Evolutionary conservation across 2,113 vertebrate genomes (phyloP).

Genomic region (Glaucidium brasilianum): DNA sequence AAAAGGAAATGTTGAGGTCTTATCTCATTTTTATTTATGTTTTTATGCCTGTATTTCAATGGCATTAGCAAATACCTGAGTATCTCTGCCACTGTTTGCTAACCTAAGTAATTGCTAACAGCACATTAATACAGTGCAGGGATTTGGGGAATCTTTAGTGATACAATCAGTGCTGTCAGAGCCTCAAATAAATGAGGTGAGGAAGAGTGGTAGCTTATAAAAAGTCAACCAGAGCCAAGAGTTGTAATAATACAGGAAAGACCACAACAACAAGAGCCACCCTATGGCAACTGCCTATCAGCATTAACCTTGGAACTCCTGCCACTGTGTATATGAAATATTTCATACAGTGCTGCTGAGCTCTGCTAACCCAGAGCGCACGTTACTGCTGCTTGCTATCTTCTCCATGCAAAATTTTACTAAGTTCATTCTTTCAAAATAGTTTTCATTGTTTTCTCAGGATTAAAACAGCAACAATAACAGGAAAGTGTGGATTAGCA

Average conservation of each 20-base stretch:
- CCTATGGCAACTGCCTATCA: not conserved
- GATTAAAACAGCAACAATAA: not conserved
- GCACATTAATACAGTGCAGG: not conserved
- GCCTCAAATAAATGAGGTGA: not conserved
- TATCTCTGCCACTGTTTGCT: not conserved
- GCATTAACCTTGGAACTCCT: not conserved
- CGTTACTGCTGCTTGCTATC: not conserved
- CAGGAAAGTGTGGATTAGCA: not conserved
- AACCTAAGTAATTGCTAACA: not conserved
- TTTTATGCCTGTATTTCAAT: not conserved
- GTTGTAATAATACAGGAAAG: not conserved
- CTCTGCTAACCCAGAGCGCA: not conserved
- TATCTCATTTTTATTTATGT: rapidly evolving
- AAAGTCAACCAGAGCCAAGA: not conserved
- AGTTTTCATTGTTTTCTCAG: not conserved
- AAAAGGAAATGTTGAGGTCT: not conserved
- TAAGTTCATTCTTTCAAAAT: not conserved
- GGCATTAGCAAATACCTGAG: not conserved
- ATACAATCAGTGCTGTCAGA: not conserved
- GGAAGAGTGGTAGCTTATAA: not conserved
- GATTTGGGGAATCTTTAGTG: not conserved
- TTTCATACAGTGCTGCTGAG: not conserved
- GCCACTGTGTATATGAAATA: rapidly evolving
- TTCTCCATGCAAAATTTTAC: not conserved
- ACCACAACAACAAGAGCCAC: not conserved